phyloP scores from a whole-genome alignment of 2,888 invertebrate species.

The Diarsia rubi region DNA sequence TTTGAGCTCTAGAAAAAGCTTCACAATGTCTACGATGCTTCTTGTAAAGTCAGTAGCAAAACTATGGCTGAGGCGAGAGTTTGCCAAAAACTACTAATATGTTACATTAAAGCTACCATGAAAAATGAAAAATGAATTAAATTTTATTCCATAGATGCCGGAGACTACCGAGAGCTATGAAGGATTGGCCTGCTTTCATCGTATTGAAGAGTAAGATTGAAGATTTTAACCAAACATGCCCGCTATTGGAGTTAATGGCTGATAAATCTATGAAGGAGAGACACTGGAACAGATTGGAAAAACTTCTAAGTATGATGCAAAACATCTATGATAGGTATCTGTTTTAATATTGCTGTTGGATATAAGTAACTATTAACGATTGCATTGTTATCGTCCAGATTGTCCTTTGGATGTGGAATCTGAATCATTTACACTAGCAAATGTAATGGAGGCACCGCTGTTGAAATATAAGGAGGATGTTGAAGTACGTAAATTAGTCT shows the following conservation, averaged over 20 bases:
- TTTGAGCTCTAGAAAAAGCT: neutral
- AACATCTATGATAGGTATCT: neutral
- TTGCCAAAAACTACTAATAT: neutral
- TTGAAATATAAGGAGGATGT: constrained; percentile 96
- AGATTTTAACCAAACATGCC: constrained; percentile 97
- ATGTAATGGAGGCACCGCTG: constrained; percentile 96
- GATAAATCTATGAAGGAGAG: constrained; percentile 96
- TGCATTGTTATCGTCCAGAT: constrained; percentile 70
- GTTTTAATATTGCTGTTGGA: neutral
- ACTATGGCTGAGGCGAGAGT: neutral
- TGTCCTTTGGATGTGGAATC: constrained; percentile 95
- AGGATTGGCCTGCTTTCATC: constrained; percentile 96
- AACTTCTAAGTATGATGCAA: constrained; percentile 66
- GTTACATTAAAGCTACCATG: neutral
- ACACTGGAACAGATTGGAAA: constrained; percentile 93
- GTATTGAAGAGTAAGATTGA: constrained; percentile 97
- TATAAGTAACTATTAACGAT: neutral
- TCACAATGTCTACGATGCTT: neutral
- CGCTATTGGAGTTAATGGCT: constrained; percentile 96
- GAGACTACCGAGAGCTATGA: constrained; percentile 95
- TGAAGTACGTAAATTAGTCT: constrained; percentile 90
- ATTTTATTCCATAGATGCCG: constrained; percentile 91
- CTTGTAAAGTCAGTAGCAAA: neutral
- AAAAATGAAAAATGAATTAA: neutral
- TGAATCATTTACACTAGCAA: constrained; percentile 94